Base-by-base conservation (phyloP, 2,888 invertebrate species). In the Lithophane semibrunnea region DNA sequence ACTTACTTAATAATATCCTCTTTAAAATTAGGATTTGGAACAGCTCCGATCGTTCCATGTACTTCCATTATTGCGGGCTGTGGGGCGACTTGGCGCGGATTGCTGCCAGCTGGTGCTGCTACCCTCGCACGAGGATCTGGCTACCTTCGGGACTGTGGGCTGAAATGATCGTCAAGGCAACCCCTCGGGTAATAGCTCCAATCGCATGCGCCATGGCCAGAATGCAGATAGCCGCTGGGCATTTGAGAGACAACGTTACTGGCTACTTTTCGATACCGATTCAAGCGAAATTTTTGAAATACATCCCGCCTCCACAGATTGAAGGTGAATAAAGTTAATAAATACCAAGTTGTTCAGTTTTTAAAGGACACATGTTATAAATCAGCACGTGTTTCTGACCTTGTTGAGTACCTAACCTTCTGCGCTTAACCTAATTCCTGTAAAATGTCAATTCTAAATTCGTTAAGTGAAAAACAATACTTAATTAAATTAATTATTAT, bases 201-300 rank as follows among this genome's bases (percentile, higher is more conserved):
- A 81, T 94, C 3, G 84, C 90, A 1, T 76, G 73, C 29, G 92
- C 92, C 0, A 70, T 65, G n/a, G 86, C 91, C 3, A 90, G 82
- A 21, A 70, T 95, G 24, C 95, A 95, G 79, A 73, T 96, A 21
- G 93, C 94, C 10, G 92, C 94, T 9, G 91, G 92, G 8, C 92
- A 94, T 82, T 85, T 91, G 77, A 92, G 95, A 24, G 95, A 96
- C 76, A 81, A 76, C n/a, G 92, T 94, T 0, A 90, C 91, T 1
- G 94, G 91, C 0, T 92, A 92, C 80, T 95, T 94, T 81, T 77
- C 87, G 3, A 90, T 96, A 63, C 94, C 95, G 0, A 86, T 96
- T n/a, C 64, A 85, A 29, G 92, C 92, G 0, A 90, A 85, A 63
- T 96, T 95, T 86, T 73, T 89, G 18, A 95, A 93, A 79, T 94